Conservation (phyloP, 2,113 vertebrate species). For the Callipepla squamata region DNA sequence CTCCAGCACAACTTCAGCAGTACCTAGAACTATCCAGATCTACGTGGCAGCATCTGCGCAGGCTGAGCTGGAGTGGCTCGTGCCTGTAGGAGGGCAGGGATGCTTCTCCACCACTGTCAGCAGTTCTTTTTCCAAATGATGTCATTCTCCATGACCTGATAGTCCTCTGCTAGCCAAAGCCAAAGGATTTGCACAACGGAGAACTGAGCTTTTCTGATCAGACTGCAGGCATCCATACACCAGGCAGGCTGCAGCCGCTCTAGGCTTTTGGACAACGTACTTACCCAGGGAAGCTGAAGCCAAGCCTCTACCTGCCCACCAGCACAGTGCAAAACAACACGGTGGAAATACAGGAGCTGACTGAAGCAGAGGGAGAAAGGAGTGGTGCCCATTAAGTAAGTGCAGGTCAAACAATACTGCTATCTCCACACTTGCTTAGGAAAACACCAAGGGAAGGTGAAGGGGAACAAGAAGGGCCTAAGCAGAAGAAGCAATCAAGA, state of each 20-base stretch:
- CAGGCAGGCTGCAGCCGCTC: neutral
- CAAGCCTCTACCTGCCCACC: fast-evolving
- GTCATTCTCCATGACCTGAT: neutral
- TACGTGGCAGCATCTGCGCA: neutral
- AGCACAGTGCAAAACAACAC: neutral
- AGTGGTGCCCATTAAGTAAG: neutral
- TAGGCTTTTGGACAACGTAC: neutral
- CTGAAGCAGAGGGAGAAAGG: neutral
- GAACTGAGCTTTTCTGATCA: neutral
- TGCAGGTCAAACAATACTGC: neutral
- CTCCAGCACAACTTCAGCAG: neutral
- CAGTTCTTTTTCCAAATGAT: conserved; percentile 27
- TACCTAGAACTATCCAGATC: neutral
- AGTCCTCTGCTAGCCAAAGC: neutral
- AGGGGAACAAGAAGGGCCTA: neutral
- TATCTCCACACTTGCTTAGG: neutral
- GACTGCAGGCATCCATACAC: neutral
- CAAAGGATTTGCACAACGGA: neutral
- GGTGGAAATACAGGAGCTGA: neutral
- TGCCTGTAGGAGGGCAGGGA: neutral
- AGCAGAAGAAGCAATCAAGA: fast-evolving
- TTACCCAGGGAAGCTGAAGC: fast-evolving
- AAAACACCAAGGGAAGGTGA: neutral
- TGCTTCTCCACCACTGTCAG: neutral
- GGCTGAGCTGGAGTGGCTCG: fast-evolving